A percentile compares a stretch with the other conserved stretches of the same genome.
Evolutionary conservation across 1,140 invertebrate genomes (phyloP).

Genomic region (Aphelenchoides besseyi): DNA sequence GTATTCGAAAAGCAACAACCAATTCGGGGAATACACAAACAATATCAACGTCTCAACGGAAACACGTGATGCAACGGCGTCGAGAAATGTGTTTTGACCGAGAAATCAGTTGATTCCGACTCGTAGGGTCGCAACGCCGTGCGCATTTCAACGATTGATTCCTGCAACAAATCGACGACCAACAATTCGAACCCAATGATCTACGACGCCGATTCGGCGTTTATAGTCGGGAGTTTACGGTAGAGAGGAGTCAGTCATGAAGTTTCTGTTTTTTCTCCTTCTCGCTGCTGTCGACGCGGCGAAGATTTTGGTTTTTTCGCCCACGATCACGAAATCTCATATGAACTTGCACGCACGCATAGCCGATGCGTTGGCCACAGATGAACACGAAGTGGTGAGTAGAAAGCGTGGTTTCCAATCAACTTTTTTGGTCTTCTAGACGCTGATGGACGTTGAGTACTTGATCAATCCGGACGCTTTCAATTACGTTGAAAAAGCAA

Average conservation of each 20-base stretch:
- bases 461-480: constrained; percentile 5
- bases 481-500: constrained; percentile 4
- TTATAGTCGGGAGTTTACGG: background rate
- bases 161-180: background rate
- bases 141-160: too few species aligned
- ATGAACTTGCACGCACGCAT: constrained; percentile 35
- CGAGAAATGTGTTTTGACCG: too few species aligned
- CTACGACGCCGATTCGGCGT: too few species aligned
- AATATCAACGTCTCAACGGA: too few species aligned
- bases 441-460: constrained; percentile 17
- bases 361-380: constrained; percentile 30
- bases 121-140: too few species aligned
- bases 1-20: too few species aligned
- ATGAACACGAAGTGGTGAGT: constrained; percentile 36
- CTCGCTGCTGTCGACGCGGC: background rate
- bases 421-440: constrained; percentile 7
- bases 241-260: too few species aligned
- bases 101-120: too few species aligned
- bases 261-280: background rate
- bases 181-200: background rate
- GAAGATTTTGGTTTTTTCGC: constrained; percentile 36
- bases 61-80: too few species aligned
- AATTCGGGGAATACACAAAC: too few species aligned
- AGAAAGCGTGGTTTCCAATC: too few species aligned
- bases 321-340: constrained; percentile 32